phyloP scores from a whole-genome alignment of 2,113 vertebrate species.

The Sebastes fasciatus region DNA sequence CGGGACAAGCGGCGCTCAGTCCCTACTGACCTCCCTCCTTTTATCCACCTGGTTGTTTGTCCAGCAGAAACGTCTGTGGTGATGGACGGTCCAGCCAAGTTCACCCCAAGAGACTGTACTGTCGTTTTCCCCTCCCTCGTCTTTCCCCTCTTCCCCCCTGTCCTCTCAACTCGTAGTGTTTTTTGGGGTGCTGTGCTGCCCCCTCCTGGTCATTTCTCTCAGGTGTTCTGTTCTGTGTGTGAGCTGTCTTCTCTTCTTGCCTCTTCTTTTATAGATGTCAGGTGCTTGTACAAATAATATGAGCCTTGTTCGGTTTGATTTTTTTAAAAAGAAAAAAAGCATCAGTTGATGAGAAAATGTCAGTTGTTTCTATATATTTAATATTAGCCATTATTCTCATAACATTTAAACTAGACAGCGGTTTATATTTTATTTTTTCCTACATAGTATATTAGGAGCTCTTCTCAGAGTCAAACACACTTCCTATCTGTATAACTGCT shows the following conservation, averaged over 20 bases:
- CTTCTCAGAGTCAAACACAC: constrained; percentile 13
- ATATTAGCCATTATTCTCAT: constrained; percentile 60
- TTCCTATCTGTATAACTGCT: constrained; percentile 16
- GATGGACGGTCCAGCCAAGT: constrained; percentile 50
- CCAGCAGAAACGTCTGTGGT: constrained; percentile 25
- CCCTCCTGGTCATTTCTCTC: constrained; percentile 79
- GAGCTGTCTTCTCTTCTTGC: constrained; percentile 50
- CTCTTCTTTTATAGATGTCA: constrained; percentile 69
- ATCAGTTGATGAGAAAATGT: constrained; percentile 31
- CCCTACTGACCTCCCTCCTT: neutral
- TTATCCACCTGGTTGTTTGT: neutral
- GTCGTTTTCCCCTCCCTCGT: constrained; percentile 17
- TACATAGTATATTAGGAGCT: constrained; percentile 49
- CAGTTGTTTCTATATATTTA: constrained; percentile 62
- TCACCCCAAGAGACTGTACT: constrained; percentile 39
- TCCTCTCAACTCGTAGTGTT: constrained; percentile 38
- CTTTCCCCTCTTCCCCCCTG: constrained; percentile 8
- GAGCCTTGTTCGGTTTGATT: constrained; percentile 32
- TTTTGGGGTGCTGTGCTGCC: constrained; percentile 69
- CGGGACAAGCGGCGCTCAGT: constrained; percentile 27
- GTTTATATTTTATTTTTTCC: constrained; percentile 66
- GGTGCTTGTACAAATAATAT: constrained; percentile 70
- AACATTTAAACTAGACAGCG: constrained; percentile 46
- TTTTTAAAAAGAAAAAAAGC: neutral
- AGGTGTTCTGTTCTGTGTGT: constrained; percentile 71